Evolutionary conservation across 2,888 invertebrate species (phyloP).

Genomic region (Drosophila nigritarsus): DNA sequence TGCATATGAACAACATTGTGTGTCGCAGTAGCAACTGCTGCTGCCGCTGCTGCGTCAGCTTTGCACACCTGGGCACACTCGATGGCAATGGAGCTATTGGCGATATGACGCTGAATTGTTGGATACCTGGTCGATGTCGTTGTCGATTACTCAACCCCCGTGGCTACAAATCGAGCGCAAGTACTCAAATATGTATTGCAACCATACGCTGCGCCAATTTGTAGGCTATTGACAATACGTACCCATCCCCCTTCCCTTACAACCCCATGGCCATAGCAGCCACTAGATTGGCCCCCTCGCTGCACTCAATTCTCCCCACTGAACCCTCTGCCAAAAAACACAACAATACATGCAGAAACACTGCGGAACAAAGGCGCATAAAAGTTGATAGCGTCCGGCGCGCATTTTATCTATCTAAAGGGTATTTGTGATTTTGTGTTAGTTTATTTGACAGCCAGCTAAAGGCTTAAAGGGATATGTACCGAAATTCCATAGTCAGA

Average conservation of each 20-base stretch:
- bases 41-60: conserved; percentile 48
- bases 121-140: conserved; percentile 39
- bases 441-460: background rate
- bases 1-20: conserved; percentile 55
- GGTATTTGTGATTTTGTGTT: conserved; percentile 22
- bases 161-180: conserved; percentile 46
- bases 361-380: conserved; percentile 68
- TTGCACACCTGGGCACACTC: conserved; percentile 74
- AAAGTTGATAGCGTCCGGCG: conserved; percentile 74
- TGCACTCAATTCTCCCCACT: background rate
- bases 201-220: conserved; percentile 64
- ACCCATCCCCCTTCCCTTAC: background rate
- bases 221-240: conserved; percentile 68
- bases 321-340: conserved; percentile 34
- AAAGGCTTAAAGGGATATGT: background rate
- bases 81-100: conserved; percentile 56
- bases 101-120: conserved; percentile 41
- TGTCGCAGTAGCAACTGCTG: conserved; percentile 48
- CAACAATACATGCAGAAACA: conserved; percentile 27
- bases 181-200: conserved; percentile 56
- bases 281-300: conserved; percentile 1
- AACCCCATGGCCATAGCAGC: conserved; percentile 4
- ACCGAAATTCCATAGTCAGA: background rate
- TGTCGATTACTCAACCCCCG: conserved; percentile 76
- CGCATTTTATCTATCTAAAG: conserved; percentile 27